Conservation (phyloP, 2,113 vertebrate genomes). For the Lepus americanus region DNA sequence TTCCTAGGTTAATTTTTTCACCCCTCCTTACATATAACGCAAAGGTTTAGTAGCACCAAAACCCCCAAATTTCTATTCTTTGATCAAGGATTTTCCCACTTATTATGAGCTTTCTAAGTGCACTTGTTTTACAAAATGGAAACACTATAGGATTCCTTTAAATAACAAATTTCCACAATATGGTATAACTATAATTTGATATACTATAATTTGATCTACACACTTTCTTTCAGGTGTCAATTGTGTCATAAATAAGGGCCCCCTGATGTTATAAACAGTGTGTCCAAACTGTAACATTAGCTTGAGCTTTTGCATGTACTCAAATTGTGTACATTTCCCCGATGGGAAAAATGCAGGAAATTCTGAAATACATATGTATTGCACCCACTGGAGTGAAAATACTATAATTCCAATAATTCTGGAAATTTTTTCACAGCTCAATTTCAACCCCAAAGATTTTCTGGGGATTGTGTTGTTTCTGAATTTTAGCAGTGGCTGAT, state of each 20-base stretch:
- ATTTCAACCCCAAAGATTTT: neutral
- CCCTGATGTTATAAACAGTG: neutral
- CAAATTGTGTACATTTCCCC: constrained; percentile 1
- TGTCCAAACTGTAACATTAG: constrained; percentile 3
- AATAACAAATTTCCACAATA: constrained; percentile 36
- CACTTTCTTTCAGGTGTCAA: neutral
- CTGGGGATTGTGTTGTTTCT: neutral
- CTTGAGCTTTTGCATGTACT: constrained; percentile 36
- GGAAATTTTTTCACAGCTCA: constrained; percentile 41
- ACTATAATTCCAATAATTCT: constrained; percentile 35
- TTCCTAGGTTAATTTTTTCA: neutral
- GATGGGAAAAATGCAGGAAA: neutral
- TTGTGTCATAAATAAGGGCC: constrained; percentile 5
- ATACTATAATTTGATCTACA: neutral
- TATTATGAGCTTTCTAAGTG: neutral
- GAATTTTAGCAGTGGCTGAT: neutral
- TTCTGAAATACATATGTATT: constrained; percentile 51
- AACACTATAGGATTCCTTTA: constrained; percentile 10
- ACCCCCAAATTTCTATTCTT: neutral
- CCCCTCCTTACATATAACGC: neutral
- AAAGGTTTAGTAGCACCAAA: neutral
- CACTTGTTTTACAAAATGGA: constrained; percentile 39
- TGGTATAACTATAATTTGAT: constrained; percentile 13
- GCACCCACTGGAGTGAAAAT: constrained; percentile 38
- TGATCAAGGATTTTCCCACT: neutral